Percentiles rank a stretch among this genome's conserved stretches.
These are phyloP conservation scores for Drosophila grimshawi DNA, from an alignment of 1,140 invertebrate genomes.

Conservation along the genomic window DNA sequence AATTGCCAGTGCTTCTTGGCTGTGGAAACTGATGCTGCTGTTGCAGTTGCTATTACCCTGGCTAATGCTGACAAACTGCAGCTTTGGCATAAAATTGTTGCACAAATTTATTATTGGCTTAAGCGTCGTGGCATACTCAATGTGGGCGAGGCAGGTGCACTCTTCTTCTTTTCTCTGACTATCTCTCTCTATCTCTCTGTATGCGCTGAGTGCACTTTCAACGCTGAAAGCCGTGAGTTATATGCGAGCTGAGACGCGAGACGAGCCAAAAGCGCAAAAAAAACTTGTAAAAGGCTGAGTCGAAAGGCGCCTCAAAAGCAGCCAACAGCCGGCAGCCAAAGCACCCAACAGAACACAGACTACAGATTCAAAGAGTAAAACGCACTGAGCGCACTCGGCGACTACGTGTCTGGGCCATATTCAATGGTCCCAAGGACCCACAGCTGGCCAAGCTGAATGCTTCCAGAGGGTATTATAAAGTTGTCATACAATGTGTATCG, in stretches of 20 bases:
- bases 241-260: conserved; percentile 24
- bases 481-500: not conserved
- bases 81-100: conserved; percentile 72
- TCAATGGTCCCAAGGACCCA: conserved; percentile 11
- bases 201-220: conserved; percentile 63
- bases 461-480: not conserved
- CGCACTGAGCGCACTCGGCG: conserved; percentile 2
- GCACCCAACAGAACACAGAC: not conserved
- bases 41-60: not conserved
- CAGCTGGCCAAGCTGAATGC: conserved; percentile 2
- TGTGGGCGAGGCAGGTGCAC: conserved; percentile 7
- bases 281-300: not conserved
- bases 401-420: conserved; percentile 28
- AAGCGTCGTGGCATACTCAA: conserved; percentile 35
- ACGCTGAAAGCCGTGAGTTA: conserved; percentile 72
- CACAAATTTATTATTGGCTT: conserved; percentile 78
- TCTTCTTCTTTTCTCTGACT: no score
- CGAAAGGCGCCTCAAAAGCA: conserved; percentile 27
- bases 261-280: conserved; percentile 8
- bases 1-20: conserved; percentile 7
- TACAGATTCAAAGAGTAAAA: not conserved
- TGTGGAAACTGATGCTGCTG: not conserved
- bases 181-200: not conserved
- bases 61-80: conserved; percentile 74
- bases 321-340: conserved; percentile 1